phyloP scores from a whole-genome alignment of 2,113 vertebrate genomes.

The Sylvilagus bachmani region DNA sequence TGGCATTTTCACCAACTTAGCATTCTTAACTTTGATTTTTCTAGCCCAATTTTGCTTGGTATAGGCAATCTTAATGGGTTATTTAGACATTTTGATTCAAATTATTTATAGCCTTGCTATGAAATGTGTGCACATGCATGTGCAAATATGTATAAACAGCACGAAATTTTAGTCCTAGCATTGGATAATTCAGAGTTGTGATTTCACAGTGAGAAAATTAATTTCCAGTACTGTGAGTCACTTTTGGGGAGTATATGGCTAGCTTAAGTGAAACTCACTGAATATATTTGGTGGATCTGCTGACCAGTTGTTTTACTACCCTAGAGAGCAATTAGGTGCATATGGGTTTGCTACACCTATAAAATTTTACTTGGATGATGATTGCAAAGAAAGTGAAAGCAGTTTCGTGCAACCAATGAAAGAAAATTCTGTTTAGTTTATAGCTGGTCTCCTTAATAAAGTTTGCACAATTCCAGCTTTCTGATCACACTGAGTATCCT shows the following conservation, averaged over 20 bases:
- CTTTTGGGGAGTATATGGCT: neutral
- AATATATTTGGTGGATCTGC: neutral
- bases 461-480: neutral
- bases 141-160: neutral
- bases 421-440: neutral
- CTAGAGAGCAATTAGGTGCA: conserved; percentile 1
- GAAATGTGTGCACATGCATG: neutral
- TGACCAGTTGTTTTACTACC: conserved; percentile 18
- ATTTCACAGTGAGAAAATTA: neutral
- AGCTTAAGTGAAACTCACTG: conserved; percentile 10
- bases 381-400: neutral
- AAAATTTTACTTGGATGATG: neutral
- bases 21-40: conserved; percentile 45
- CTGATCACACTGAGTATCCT: neutral
- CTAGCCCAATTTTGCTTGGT: neutral
- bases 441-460: neutral
- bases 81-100: conserved; percentile 33
- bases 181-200: neutral
- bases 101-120: neutral
- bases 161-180: neutral
- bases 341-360: neutral
- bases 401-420: neutral
- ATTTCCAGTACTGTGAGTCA: neutral
- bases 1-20: neutral
- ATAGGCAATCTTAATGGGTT: conserved; percentile 28